phyloP scores from a whole-genome alignment of 2,797 vertebrate species.

The Pitangus sulphuratus region DNA sequence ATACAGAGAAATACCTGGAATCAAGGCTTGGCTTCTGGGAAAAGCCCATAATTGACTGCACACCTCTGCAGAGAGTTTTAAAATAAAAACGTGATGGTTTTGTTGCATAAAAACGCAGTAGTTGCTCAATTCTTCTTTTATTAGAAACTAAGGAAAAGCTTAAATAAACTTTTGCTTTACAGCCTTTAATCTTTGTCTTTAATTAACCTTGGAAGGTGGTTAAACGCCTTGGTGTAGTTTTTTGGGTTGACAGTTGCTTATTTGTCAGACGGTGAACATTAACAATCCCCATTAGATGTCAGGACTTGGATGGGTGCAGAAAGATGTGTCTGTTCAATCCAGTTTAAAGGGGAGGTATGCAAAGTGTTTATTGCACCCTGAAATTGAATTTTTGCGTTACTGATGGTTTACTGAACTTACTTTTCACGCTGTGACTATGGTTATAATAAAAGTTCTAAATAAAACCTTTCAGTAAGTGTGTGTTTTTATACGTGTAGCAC shows the following conservation, averaged over 20 bases:
- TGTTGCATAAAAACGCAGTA: neutral
- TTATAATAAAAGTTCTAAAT: slow-evolving; percentile 38
- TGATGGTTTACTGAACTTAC: neutral
- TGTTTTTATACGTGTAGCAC: neutral
- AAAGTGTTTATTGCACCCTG: neutral
- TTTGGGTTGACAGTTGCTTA: neutral
- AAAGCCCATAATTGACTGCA: neutral
- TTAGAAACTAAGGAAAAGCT: neutral
- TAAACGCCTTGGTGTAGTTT: neutral
- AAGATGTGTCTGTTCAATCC: neutral
- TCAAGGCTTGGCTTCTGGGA: neutral
- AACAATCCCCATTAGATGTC: neutral
- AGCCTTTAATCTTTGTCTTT: neutral
- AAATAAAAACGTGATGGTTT: neutral
- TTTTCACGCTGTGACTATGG: neutral
- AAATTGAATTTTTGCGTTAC: slow-evolving; percentile 26
- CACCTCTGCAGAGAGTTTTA: neutral
- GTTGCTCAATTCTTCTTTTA: neutral
- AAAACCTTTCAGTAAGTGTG: neutral
- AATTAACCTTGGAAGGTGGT: neutral
- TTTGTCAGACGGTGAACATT: neutral
- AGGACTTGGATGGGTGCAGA: neutral
- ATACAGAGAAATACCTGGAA: neutral
- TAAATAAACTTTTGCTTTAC: neutral
- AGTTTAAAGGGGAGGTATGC: neutral